Evolutionary conservation across 2,797 vertebrate species (phyloP).

Genomic region (Spondyliosoma cantharus): DNA sequence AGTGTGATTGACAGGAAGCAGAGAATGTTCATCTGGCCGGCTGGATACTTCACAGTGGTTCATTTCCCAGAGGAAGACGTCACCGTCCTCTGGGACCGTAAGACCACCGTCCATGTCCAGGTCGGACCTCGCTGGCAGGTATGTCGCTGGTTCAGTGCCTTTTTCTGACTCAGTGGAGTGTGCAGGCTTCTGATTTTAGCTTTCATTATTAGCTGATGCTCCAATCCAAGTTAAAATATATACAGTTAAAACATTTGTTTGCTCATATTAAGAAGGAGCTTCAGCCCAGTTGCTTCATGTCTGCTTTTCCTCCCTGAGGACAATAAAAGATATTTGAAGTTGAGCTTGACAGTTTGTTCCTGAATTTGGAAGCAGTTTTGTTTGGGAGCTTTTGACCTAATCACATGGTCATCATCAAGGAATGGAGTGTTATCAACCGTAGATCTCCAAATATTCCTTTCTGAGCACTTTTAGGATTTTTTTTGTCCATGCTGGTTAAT

Average conservation of each 20-base stretch:
- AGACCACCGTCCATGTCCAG: constrained; percentile 93
- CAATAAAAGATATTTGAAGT: no score
- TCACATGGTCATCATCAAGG: background rate
- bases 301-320: no score
- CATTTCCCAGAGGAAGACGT: constrained; percentile 90
- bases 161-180: background rate
- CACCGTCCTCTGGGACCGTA: constrained; percentile 95
- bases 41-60: constrained; percentile 92
- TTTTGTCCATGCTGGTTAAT: no score
- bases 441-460: background rate
- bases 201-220: background rate
- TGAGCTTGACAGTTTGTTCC: no score
- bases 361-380: background rate
- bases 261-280: no score
- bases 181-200: no score
- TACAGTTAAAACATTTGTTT: background rate
- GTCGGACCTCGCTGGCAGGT: constrained; percentile 96
- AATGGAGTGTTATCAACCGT: background rate
- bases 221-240: background rate
- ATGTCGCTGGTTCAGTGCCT: constrained; percentile 14
- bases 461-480: no score
- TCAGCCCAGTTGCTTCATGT: no score
- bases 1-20: constrained; percentile 88
- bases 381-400: background rate
- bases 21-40: constrained; percentile 89